Base-by-base conservation (phyloP, 2,113 vertebrate species). In the Hippocampus zosterae region DNA sequence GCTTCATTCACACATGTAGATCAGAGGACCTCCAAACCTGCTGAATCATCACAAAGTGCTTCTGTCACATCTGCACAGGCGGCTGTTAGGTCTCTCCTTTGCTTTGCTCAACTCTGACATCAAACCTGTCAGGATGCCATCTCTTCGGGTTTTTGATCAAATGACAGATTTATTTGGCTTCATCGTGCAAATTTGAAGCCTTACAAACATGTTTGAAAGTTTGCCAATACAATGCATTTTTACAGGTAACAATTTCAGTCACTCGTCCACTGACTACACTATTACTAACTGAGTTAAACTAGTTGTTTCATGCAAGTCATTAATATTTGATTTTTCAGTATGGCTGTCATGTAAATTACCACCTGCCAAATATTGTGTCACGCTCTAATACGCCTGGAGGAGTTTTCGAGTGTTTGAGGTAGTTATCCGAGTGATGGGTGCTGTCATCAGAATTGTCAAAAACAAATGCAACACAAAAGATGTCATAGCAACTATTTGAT, bases 11-110 rank as follows among this genome's bases (percentile, higher is more conserved):
- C 85, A 79, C 29, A 19, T 75, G 80, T 89, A 89, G 91, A 88
- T 90, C 87, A 81, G 77, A 85, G 85, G 85, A 85, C 89, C 91
- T 88, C 56, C 71, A 52, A 67, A 80, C 73, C 79, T 64, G 76
- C 75, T 46, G 59, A 81, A 70, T 88, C 70, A 73, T 85, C 81
- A 73, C 69, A 72, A 78, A 67, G 67, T 66, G 78, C 78, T 53
- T 83, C 80, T 83, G 85, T 85, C 83, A 81, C 68, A 77, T 79
- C 55, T 77, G 79, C 76, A 74, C 3, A 3, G 70, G 68, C 48
- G 76, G 82, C 76, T 41, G 68, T 81, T 74, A 83, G 80, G 84
- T 85, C 77, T 62, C 33, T 69, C 69, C 1, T 2, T 53, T 1
- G 25, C 69, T 75, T 70, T 21, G 4, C 71, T 67, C 74, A 21